Evolutionary conservation across 2,113 vertebrate genomes (phyloP), one percentile per base, ranked within the genome.

Genomic region (Hippolais icterina): DNA sequence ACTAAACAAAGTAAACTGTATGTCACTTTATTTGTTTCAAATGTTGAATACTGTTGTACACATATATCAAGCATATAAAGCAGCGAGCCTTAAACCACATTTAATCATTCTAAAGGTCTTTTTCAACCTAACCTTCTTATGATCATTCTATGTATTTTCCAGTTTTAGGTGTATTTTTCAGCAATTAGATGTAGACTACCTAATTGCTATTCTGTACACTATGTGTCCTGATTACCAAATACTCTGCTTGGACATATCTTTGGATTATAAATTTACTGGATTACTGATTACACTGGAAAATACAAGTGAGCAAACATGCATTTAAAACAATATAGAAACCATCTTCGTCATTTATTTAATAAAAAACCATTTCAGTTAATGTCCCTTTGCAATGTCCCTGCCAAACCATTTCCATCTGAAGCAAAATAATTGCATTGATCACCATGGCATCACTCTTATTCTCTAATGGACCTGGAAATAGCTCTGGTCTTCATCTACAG

Each of bases 361-460:
- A 25, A 65, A 29, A 68, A 54, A 27, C 2, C 3, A 28, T n/a
- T 60, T 83, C 46, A 29, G 15, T 91, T 71, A 89, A 59, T 35
- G 44, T 74, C 33, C 52, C 35, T 91, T 75, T 87, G n/a, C 37
- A 79, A 63, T 44, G 65, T 71, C 15, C 15, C 53, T 75, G 52
- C 27, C 85, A 79, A 91, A 64, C 7, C 8, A 35, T 78, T 82
- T 79, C 69, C 24, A 61, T 93, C n/a, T 65, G 70, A 87, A 93
- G 29, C n/a, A 89, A 66, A 94, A 87, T 71, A 87, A 94, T 85
- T 71, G 47, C 59, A 82, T 63, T 94, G 56, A 95, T 89, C 70
- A 69, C 46, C 59, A 59, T n/a, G n/a, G 42, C 12, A 72, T 68
- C 91, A 74, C 12, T 83, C 12, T 41, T 78, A 41, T 29, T 79